Evolutionary conservation across 2,113 vertebrate genomes (phyloP).

Genomic region (Sminthopsis crassicaudata): DNA sequence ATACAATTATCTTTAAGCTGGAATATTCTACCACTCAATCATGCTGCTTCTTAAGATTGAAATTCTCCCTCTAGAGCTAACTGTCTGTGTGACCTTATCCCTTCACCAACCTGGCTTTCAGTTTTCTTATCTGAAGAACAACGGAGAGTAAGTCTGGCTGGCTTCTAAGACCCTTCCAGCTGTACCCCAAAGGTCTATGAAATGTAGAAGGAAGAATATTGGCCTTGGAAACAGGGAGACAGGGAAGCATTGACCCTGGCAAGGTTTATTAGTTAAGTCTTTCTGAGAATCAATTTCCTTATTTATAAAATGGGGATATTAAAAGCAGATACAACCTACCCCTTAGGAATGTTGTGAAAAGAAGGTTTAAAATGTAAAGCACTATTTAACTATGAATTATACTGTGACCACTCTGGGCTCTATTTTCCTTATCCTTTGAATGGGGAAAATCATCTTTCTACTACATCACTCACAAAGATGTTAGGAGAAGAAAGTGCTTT

Average conservation of each 20-base stretch:
- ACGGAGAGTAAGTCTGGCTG: not conserved
- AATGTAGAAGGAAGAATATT: not conserved
- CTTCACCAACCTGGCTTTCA: not conserved
- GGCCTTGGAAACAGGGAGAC: not conserved
- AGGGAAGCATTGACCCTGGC: not conserved
- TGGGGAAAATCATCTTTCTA: not conserved
- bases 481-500: not conserved
- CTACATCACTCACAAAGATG: not conserved
- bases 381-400: not conserved
- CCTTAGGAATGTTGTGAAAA: not conserved
- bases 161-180: not conserved
- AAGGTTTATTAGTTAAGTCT: not conserved
- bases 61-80: not conserved
- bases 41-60: not conserved
- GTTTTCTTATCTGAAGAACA: not conserved
- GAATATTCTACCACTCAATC: not conserved
- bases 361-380: not conserved
- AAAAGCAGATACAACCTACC: not conserved
- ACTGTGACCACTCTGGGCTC: not conserved
- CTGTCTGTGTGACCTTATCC: not conserved
- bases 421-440: not conserved
- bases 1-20: not conserved
- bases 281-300: not conserved
- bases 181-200: not conserved
- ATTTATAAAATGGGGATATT: not conserved